Percentiles rank a stretch among this genome's conserved stretches.
Evolutionary conservation across 1,140 invertebrate species (phyloP).

Genomic region (Meteorus sp.): DNA sequence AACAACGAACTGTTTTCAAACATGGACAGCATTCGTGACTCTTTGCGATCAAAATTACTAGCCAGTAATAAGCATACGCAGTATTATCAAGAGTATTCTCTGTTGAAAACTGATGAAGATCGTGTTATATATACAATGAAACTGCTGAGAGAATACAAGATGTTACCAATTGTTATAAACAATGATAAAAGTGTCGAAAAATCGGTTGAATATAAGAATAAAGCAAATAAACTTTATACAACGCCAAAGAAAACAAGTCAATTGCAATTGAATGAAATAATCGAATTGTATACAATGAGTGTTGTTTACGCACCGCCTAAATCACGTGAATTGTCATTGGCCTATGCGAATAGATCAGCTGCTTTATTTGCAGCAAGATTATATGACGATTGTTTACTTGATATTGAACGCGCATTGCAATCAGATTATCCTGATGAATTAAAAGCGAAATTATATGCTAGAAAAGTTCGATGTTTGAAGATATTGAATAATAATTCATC

Average conservation of each 20-base stretch:
- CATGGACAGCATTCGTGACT: constrained; percentile 7
- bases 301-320: constrained; percentile 13
- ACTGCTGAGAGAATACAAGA: neutral
- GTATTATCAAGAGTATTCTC: neutral
- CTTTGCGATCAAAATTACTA: neutral
- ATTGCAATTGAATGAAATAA: neutral
- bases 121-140: constrained; percentile 5
- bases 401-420: constrained; percentile 21
- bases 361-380: constrained; percentile 18
- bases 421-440: constrained; percentile 17
- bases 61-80: neutral
- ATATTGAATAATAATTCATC: neutral
- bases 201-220: neutral
- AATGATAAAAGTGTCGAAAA: neutral
- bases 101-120: constrained; percentile 2
- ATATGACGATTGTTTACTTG: constrained; percentile 22
- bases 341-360: constrained; percentile 27
- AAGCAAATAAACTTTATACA: neutral
- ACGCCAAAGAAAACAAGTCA: neutral
- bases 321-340: constrained; percentile 20
- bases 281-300: constrained; percentile 25
- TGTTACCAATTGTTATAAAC: neutral
- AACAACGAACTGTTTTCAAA: neutral
- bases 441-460: constrained; percentile 17
- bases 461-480: constrained; percentile 18